A percentile compares a stretch with the other conserved stretches of the same genome.
Conservation (phyloP, 1,140 invertebrate genomes). For the Armadillidium nasatum region DNA sequence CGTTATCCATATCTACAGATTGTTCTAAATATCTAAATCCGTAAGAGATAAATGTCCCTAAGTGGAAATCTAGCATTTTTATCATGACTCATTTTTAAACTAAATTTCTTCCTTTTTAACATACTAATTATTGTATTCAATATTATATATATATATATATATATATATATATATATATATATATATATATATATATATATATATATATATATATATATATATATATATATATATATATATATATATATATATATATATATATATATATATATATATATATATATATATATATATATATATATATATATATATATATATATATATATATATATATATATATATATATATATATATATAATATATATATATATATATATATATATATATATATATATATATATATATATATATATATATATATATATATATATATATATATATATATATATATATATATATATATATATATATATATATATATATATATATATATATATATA, state of each 20-base stretch:
- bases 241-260: not conserved
- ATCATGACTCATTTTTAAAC: no score
- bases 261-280: not conserved
- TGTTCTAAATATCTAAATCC: no score
- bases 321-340: no score
- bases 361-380: slow-evolving; percentile 2
- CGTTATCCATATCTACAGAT: no score
- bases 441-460: not conserved
- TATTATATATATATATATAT: not conserved
- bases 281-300: not conserved
- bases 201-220: not conserved
- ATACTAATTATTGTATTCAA: no score
- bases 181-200: not conserved
- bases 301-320: no score
- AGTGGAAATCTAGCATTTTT: no score
- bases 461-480: not conserved
- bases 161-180: not conserved
- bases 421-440: slow-evolving; percentile 2
- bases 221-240: not conserved
- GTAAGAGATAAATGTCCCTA: no score
- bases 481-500: not conserved
- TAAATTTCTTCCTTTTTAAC: no score
- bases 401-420: slow-evolving; percentile 6
- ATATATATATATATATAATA: not conserved
- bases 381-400: not conserved